Percentiles rank a stretch among this genome's conserved stretches.
These are phyloP conservation scores for Scaptomyza flava DNA, from an alignment of 2,888 invertebrate genomes.

Conservation along the genomic window DNA sequence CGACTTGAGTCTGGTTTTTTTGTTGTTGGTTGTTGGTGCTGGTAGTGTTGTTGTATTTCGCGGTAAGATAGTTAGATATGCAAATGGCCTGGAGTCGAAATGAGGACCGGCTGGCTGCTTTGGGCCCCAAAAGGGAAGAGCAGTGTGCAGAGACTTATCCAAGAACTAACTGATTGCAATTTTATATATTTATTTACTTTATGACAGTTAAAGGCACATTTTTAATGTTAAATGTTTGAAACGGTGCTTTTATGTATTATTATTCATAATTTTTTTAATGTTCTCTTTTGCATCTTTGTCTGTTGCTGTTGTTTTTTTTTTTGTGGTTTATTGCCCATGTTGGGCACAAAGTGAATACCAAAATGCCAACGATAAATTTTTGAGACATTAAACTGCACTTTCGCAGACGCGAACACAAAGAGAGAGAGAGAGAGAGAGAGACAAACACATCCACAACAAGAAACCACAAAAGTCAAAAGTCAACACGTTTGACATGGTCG, in stretches of 20 bases:
- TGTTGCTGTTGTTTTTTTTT: conserved; percentile 10
- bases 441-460: neutral
- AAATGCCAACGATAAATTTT: conserved; percentile 79
- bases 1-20: conserved; percentile 17
- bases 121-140: neutral
- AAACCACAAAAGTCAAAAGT: conserved; percentile 74
- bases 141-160: neutral
- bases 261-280: too few species aligned
- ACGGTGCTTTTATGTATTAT: too few species aligned
- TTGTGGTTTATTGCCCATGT: conserved; percentile 72
- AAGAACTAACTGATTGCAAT: neutral
- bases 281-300: neutral
- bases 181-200: neutral
- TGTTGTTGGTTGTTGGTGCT: conserved; percentile 15
- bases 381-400: conserved; percentile 80
- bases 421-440: conserved; percentile 19
- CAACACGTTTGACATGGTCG: conserved; percentile 80
- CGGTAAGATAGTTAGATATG: conserved; percentile 67
- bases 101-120: neutral
- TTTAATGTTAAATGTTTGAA: too few species aligned
- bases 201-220: too few species aligned
- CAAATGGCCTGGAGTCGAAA: conserved; percentile 52
- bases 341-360: conserved; percentile 70
- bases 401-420: conserved; percentile 45
- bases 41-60: conserved; percentile 31